A percentile compares a stretch with the other conserved stretches of the same genome.
Conservation (phyloP, 1,140 invertebrate genomes). For the Tribolium castaneum region DNA sequence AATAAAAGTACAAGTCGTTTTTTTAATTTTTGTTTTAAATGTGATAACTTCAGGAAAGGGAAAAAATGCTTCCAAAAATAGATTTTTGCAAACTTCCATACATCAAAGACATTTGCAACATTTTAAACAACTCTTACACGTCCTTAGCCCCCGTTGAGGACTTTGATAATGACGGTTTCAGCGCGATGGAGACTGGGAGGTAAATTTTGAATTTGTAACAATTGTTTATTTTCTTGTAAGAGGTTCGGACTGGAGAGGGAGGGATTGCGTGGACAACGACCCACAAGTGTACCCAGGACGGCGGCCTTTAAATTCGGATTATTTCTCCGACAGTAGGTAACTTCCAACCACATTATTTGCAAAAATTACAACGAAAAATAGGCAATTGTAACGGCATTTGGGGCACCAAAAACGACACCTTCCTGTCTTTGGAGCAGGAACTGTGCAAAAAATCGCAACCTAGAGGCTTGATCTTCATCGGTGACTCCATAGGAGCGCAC, state of each 20-base stretch:
- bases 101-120: not conserved
- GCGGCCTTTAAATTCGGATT: not conserved
- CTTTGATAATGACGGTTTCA: conserved; percentile 20
- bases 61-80: not conserved
- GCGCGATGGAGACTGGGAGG: not conserved
- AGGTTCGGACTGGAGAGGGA: conserved; percentile 5
- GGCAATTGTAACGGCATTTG: conserved; percentile 18
- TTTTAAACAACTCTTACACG: conserved; percentile 9
- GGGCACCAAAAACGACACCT: not conserved
- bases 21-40: too few species aligned
- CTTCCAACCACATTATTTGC: not conserved
- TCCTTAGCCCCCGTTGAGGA: not conserved
- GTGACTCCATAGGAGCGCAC: conserved; percentile 9
- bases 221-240: not conserved
- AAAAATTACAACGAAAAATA: not conserved
- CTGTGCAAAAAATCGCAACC: not conserved
- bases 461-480: not conserved
- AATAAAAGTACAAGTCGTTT: too few species aligned
- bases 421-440: not conserved
- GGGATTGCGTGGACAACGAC: not conserved
- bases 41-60: not conserved
- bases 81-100: conserved; percentile 7
- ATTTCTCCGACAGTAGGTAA: not conserved
- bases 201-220: not conserved
- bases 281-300: not conserved